phyloP scores from a whole-genome alignment of 2,888 invertebrate genomes.

The Drosophila longiperda region DNA sequence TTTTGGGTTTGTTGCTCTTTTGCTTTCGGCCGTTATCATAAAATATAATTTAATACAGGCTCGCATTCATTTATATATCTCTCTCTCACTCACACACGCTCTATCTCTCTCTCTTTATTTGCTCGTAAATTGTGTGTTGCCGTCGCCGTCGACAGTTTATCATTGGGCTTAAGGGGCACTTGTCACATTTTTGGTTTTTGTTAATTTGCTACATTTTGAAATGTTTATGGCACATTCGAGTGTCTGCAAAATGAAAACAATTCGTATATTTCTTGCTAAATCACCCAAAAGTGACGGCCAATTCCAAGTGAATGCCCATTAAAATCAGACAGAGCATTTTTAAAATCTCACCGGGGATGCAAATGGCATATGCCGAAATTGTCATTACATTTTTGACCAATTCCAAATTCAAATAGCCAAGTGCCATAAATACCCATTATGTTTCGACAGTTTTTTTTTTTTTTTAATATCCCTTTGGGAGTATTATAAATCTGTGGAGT shows the following conservation, averaged over 20 bases:
- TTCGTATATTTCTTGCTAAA: conserved; percentile 17
- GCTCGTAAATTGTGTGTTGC: not conserved
- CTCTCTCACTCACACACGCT: not conserved
- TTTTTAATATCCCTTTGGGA: not conserved
- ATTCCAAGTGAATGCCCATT: conserved; percentile 22
- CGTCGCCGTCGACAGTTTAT: conserved; percentile 11
- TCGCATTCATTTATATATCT: not conserved
- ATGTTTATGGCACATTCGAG: conserved; percentile 45
- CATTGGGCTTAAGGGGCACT: conserved; percentile 30
- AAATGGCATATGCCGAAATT: not conserved
- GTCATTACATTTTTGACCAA: not conserved
- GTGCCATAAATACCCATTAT: not conserved
- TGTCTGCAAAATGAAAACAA: conserved; percentile 25
- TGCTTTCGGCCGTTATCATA: conserved; percentile 22
- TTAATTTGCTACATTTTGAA: conserved; percentile 34
- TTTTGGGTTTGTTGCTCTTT: conserved; percentile 31
- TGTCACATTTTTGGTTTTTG: conserved; percentile 40
- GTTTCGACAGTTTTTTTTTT: not conserved
- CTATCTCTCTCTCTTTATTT: not conserved
- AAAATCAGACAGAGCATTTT: conserved; percentile 21
- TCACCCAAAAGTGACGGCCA: conserved; percentile 24
- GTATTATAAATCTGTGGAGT: not conserved
- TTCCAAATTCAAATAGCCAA: not conserved
- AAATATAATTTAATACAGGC: conserved; percentile 37
- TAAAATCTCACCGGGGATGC: conserved; percentile 1